Evolutionary conservation across 2,888 invertebrate genomes (phyloP), one percentile per base, ranked within the genome.

Genomic region (Watsonalla binaria): DNA sequence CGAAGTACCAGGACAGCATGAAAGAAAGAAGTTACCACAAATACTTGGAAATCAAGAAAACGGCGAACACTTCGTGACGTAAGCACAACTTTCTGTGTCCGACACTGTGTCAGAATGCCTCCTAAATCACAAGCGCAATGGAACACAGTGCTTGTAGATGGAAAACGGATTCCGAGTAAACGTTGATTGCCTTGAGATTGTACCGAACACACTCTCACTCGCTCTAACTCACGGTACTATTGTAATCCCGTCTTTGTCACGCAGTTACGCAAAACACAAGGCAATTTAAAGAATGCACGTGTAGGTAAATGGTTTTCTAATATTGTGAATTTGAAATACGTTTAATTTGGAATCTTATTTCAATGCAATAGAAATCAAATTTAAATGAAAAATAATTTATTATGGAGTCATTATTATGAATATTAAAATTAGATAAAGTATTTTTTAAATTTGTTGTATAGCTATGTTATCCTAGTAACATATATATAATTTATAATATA

Each of bases 171-270:
- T 71, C 65, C 61, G 72, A 80, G 86, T 84, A 87, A 88, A 87
- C 89, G 89, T 89, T 78, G 89, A 76, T 90, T 84, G 75, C 89
- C 89, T 90, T 90, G 89, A 89, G 76, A 76, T 73, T 72, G 67
- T 76, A 74, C 72, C 70, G 70, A 64, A 49, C 66, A 61, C 56
- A 52, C 45, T 59, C 68, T 52, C 51, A 83, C 82, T 62, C 72
- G 53, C 62, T 84, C 74, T 47, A 47, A 49, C 76, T 33, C 47
- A 52, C 42, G 5, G 24, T 45, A 37, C 24, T 34, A 15, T 2
- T 15, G 52, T 79, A 76, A 71, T 42, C 52, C 62, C 57, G 45
- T 87, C 82, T 70, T 74, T 64, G 49, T 87, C 78, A 58, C 51
- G 58, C 60, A 61, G 72, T 83, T 82, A 81, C 83, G 83, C 81